These are phyloP conservation scores for Ceyx melanurus DNA, from an alignment of 2,113 vertebrate species.

Conservation along the genomic window DNA sequence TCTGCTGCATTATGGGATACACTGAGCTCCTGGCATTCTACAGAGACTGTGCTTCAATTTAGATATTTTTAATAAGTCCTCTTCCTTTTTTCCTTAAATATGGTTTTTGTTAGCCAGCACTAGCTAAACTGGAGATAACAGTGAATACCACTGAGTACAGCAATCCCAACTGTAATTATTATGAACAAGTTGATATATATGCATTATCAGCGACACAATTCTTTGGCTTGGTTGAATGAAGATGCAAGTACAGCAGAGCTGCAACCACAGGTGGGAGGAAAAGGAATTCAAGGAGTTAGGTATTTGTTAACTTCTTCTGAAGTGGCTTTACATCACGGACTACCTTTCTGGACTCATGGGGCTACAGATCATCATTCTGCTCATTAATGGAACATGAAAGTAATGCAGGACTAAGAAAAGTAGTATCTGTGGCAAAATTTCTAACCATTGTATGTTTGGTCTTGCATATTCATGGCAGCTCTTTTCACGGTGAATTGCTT, in stretches of 20 bases:
- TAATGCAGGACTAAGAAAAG: not conserved
- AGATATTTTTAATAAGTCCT: slow-evolving; percentile 8
- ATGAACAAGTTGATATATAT: slow-evolving; percentile 42
- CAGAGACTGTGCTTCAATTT: slow-evolving; percentile 25
- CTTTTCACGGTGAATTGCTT: not conserved
- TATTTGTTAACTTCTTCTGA: slow-evolving; percentile 15
- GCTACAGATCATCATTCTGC: not conserved
- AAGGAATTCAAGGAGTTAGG: not conserved
- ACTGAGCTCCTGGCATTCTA: slow-evolving; percentile 3
- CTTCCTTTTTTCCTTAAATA: slow-evolving; percentile 19
- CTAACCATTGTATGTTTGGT: not conserved
- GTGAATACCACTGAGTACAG: slow-evolving; percentile 25
- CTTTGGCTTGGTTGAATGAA: slow-evolving; percentile 37
- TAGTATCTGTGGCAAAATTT: not conserved
- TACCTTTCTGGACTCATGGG: not conserved
- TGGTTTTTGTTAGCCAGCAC: slow-evolving; percentile 14
- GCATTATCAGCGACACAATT: slow-evolving; percentile 31
- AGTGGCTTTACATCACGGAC: not conserved
- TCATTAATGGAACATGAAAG: not conserved
- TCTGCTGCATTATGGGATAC: not conserved
- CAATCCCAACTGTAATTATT: slow-evolving; percentile 45
- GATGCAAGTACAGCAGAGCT: not conserved
- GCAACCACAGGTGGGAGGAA: not conserved
- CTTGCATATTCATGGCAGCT: not conserved
- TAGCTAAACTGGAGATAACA: slow-evolving; percentile 19